Percentiles rank a stretch among this genome's conserved stretches.
These are phyloP conservation scores for Caerostris darwini DNA, from an alignment of 1,140 invertebrate species.

Conservation along the genomic window DNA sequence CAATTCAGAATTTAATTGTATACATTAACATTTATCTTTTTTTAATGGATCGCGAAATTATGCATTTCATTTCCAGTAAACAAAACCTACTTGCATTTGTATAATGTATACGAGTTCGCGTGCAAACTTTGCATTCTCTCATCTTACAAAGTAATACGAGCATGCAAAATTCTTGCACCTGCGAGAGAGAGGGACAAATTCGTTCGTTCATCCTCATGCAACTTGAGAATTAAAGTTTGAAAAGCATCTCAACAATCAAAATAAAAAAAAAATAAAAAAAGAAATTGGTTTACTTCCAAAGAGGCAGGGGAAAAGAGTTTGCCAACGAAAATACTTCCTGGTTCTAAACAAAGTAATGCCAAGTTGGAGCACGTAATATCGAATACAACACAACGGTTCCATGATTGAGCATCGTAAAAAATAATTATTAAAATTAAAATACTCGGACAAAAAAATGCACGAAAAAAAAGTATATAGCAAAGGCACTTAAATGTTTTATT, in stretches of 20 bases:
- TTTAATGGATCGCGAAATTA: no score
- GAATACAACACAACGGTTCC: neutral
- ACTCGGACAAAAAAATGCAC: neutral
- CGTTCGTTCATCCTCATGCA: conserved; percentile 17
- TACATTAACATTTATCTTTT: no score
- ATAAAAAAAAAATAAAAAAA: neutral
- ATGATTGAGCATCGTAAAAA: no score
- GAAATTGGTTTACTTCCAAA: conserved; percentile 31
- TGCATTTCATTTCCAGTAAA: no score
- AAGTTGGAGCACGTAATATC: neutral
- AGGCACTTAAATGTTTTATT: no score
- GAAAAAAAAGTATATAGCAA: no score
- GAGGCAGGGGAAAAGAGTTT: neutral
- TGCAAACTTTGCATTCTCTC: neutral
- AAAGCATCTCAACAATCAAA: neutral
- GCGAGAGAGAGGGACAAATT: neutral
- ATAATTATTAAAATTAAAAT: neutral
- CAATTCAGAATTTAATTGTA: no score
- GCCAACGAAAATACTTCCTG: conserved; percentile 19
- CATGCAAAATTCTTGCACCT: neutral
- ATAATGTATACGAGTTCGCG: no score
- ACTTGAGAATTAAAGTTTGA: neutral
- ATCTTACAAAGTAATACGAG: neutral
- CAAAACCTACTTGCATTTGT: no score
- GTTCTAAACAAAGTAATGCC: conserved; percentile 39